Base-by-base conservation (phyloP, 2,113 vertebrate species). In the Zapus hudsonius region DNA sequence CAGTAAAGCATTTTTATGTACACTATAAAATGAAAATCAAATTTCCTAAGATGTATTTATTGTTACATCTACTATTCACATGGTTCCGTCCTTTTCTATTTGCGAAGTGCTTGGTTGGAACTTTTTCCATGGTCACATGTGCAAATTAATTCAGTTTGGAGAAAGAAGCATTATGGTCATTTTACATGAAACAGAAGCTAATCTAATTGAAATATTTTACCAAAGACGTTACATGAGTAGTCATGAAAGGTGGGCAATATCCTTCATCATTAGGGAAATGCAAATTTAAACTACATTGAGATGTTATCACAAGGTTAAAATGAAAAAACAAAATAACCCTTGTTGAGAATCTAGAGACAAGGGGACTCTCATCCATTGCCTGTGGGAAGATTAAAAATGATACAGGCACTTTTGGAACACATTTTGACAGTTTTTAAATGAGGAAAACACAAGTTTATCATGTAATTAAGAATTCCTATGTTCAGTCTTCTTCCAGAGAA, bases 11-110 rank as follows among this genome's bases (percentile, higher is more conserved):
- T 69, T 90, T 90, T 91, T 72, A 92, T 36, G 38, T 7, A 29
- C 22, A 11, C 31, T 75, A 5, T 84, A 84, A 92, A 92, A 81
- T 33, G 38, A 76, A 95, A 33, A 57, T 78, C 70, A 55, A 33
- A 84, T 93, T 94, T 76, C 89, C 69, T 52, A 73, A 96, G 90
- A 38, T 36, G 17, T 20, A 76, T 92, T 84, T 86, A 75, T 75
- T 86, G 19, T 52, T 73, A 1, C 64, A 22, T 57, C 22, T 47
- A 36, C 29, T 70, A 23, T 73, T 78, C 42, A 76, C 69, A 79
- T 72, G 29, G 84, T 61, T 76, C 78, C 89, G 4, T 10, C 22
- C 57, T 93, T 92, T 86, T 87, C 59, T 76, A 27, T 79, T 72
- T 83, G n/a, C 5, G 47, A 31, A 36, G 17, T 29, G 33, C 15